Evolutionary conservation across 1,140 invertebrate species (phyloP).

Genomic region (Dysdera silvatica): DNA sequence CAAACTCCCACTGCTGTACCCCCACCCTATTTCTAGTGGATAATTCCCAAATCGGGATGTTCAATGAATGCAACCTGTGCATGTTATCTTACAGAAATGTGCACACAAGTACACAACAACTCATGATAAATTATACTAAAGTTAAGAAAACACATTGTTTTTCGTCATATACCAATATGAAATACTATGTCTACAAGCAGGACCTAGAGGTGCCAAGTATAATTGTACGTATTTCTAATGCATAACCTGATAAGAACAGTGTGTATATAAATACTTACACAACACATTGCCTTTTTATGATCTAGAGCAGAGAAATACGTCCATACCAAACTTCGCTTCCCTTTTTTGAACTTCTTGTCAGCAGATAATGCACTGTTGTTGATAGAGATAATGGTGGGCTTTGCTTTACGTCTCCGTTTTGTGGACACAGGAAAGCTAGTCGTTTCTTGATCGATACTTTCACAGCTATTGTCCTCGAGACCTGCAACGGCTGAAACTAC

Average conservation of each 20-base stretch:
- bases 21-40: too few species aligned
- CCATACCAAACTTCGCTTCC: conserved; percentile 24
- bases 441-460: background rate
- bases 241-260: background rate
- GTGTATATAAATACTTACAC: conserved; percentile 14
- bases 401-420: conserved; percentile 13
- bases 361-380: conserved; percentile 24
- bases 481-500: too few species aligned
- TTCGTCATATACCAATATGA: background rate
- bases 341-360: conserved; percentile 19
- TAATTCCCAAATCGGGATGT: too few species aligned
- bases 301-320: conserved; percentile 24
- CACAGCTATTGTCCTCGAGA: too few species aligned
- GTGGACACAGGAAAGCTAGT: conserved; percentile 6
- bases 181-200: background rate
- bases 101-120: background rate
- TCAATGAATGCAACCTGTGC: too few species aligned
- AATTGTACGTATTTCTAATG: background rate
- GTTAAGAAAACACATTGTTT: background rate
- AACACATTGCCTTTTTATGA: conserved; percentile 27
- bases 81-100: too few species aligned
- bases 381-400: conserved; percentile 18
- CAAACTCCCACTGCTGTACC: too few species aligned
- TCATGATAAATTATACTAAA: background rate
- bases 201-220: background rate